These are phyloP conservation scores for Falco peregrinus DNA, from an alignment of 2,797 vertebrate genomes.

Conservation along the genomic window DNA sequence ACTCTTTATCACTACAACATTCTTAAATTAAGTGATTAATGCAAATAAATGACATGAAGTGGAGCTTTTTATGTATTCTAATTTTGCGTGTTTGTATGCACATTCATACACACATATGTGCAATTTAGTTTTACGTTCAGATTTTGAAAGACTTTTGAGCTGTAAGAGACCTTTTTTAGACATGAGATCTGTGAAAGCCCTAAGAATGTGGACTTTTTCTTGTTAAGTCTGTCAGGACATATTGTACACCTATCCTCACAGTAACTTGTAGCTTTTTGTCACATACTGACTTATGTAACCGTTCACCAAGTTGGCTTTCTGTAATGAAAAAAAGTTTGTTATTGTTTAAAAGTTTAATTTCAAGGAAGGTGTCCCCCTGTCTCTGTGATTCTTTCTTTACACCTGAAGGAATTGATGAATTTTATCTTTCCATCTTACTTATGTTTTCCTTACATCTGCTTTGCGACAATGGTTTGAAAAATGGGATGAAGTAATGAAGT, in stretches of 20 bases:
- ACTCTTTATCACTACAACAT: background rate
- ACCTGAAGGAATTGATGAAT: background rate
- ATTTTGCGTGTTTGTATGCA: background rate
- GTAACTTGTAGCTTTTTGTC: background rate
- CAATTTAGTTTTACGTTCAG: background rate
- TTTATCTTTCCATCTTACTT: background rate
- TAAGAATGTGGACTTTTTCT: background rate
- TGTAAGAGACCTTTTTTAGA: background rate
- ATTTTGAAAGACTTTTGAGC: background rate
- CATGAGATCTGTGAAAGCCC: background rate
- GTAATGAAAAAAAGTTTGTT: background rate
- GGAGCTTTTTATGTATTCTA: background rate
- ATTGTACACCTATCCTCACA: background rate
- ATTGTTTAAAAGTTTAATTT: background rate
- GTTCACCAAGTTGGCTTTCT: background rate
- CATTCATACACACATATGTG: background rate
- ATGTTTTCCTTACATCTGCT: background rate
- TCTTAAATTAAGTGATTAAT: background rate
- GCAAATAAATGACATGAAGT: background rate
- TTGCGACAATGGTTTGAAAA: background rate
- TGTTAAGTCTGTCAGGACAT: background rate
- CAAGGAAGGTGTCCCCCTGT: background rate
- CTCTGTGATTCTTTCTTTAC: background rate
- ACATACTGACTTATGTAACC: background rate
- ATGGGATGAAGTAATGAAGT: background rate